phyloP scores from a whole-genome alignment of 2,888 invertebrate genomes.

The Dermolepida albohirtum region DNA sequence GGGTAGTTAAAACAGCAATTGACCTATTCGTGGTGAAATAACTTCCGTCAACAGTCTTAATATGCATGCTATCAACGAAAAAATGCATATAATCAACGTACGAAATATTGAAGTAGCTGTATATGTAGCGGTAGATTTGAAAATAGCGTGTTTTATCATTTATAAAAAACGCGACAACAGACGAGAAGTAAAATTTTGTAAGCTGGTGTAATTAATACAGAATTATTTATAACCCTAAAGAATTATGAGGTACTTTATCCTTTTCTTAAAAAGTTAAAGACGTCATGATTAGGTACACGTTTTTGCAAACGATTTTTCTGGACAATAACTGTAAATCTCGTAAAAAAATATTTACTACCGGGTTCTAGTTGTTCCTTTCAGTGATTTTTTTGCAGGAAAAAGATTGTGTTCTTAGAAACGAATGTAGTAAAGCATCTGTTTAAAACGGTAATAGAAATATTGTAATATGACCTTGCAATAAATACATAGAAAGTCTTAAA shows the following conservation, averaged over 20 bases:
- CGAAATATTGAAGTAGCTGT: too few species aligned
- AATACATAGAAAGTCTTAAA: constrained; percentile 17
- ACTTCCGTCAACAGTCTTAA: too few species aligned
- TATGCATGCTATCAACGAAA: too few species aligned
- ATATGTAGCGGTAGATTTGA: too few species aligned
- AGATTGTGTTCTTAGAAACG: constrained; percentile 20
- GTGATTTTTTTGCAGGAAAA: constrained; percentile 21
- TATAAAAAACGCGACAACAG: too few species aligned
- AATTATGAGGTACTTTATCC: background rate
- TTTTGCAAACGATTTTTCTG: constrained; percentile 9
- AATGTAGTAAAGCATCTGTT: constrained; percentile 1
- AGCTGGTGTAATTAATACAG: too few species aligned
- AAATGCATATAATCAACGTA: too few species aligned
- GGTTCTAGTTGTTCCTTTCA: constrained; percentile 7
- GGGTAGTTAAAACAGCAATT: too few species aligned
- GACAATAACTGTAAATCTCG: constrained; percentile 1
- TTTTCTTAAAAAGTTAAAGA: constrained; percentile 25
- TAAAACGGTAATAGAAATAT: constrained; percentile 1
- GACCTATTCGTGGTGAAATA: too few species aligned
- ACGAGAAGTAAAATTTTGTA: too few species aligned
- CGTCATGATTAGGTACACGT: background rate
- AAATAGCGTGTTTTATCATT: too few species aligned
- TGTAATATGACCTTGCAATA: constrained; percentile 16
- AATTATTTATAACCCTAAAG: constrained; percentile 1
- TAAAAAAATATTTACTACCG: constrained; percentile 13